These are phyloP conservation scores for Eumacrocentrus americanus DNA, from an alignment of 2,888 invertebrate species.

Conservation along the genomic window DNA sequence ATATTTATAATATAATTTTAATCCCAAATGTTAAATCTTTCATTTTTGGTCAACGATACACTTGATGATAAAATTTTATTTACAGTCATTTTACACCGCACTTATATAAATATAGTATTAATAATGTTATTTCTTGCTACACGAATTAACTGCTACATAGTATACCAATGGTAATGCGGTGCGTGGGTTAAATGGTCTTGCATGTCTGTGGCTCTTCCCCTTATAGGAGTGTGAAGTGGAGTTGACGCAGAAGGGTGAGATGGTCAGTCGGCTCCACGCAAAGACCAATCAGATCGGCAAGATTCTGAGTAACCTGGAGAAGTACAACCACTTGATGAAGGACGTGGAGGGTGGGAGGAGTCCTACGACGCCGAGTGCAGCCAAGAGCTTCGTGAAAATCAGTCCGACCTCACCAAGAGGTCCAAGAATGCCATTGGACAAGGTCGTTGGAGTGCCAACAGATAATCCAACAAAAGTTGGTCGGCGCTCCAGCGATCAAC, in stretches of 20 bases:
- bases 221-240: slow-evolving; percentile 92
- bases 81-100: too few relatives aligned
- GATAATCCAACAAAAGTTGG: slow-evolving; percentile 24
- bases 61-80: too few relatives aligned
- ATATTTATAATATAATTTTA: too few relatives aligned
- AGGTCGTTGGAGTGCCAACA: slow-evolving; percentile 4
- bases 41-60: neutral
- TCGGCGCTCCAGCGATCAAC: slow-evolving; percentile 22
- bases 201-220: slow-evolving; percentile 48
- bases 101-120: too few relatives aligned
- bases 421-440: slow-evolving; percentile 24
- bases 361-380: slow-evolving; percentile 60
- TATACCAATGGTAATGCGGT: slow-evolving; percentile 12
- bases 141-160: too few relatives aligned
- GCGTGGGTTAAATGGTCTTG: slow-evolving; percentile 20
- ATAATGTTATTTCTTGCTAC: too few relatives aligned
- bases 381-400: slow-evolving; percentile 47
- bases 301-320: slow-evolving; percentile 88
- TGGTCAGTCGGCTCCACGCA: slow-evolving; percentile 92
- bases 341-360: slow-evolving; percentile 62
- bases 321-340: slow-evolving; percentile 78
- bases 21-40: too few relatives aligned
- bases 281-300: slow-evolving; percentile 96
- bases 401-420: slow-evolving; percentile 51
- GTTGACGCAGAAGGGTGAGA: slow-evolving; percentile 94